A percentile compares a stretch with the other conserved stretches of the same genome.
Conservation (phyloP, 2,888 invertebrate genomes). For the Netelia melanura region DNA sequence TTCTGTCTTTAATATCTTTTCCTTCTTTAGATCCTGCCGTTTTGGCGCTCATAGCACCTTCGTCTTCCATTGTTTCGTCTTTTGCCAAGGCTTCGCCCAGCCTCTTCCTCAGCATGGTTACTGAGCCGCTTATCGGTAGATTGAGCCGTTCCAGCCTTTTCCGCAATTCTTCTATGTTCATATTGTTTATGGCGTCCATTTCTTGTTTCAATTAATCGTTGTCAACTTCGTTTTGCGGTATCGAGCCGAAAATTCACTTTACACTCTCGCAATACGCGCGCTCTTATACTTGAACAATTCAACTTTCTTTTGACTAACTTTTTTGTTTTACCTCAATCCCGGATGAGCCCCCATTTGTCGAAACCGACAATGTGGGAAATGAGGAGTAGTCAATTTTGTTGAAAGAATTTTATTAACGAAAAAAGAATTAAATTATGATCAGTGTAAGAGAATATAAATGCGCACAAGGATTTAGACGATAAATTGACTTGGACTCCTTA, state of each 20-base stretch:
- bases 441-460: no score
- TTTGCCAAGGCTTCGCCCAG: background rate
- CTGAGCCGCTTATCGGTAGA: background rate
- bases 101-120: background rate
- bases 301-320: no score
- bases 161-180: conserved; percentile 9
- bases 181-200: background rate
- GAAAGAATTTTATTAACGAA: no score
- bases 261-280: background rate
- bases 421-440: no score
- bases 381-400: no score
- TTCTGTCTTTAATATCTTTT: no score
- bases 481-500: no score
- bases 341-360: conserved; percentile 2
- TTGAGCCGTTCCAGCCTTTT: background rate
- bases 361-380: no score
- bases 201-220: no score
- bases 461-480: no score
- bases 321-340: background rate
- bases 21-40: no score
- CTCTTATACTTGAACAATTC: background rate
- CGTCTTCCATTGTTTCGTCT: background rate
- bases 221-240: background rate
- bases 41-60: no score
- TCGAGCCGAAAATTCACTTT: background rate